Base-by-base conservation (phyloP, 1,140 invertebrate genomes). In the Drosophila insularis region DNA sequence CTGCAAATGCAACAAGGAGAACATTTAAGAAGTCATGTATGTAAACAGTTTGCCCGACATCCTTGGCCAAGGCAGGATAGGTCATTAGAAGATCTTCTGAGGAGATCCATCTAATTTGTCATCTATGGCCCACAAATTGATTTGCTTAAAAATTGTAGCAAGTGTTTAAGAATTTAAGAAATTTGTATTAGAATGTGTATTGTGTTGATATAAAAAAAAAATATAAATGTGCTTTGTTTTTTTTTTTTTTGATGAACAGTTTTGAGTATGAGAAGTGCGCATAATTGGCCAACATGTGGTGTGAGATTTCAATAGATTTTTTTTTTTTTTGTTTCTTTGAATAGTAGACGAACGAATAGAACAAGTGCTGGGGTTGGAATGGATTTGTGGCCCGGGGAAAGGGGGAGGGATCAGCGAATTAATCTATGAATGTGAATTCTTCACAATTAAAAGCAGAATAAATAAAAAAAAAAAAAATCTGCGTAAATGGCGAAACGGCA, bases 271-370 rank as follows among this genome's bases (percentile, higher is more conserved):
- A 59, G 64, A 75, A 86, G 82, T 85, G 71, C 61, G 76, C 73
- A 66, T 80, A 85, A 84, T 84, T 84, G 70, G 67, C 73, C 77
- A 79, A 74, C 81, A 85, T 85, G 61, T 85, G 81, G 31, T 81
- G 23, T 68, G 62, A 37, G 14, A 14, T 13, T 46, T 21, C 32
- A 35, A 39, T 35, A 37, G 54, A 39, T 54, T 4, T 37, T 13
- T 37, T 4, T 37, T 13, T 37, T 4, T 7, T n/a, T 21, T 54
- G 1, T 13, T 37, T 37, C 10, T 7, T n/a, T 21, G 13, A 58
- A 61, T 46, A 61, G 14, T 43, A 74, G 71, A 35, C 0, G 32
- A 35, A 37, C 2, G 4, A 37, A 11, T 11, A 37, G 71, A 72
- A 56, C 54, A 23, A 32, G 11, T 14, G 5, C 13, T 31, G 27